Percentiles rank a stretch among this genome's conserved stretches.
Conservation (phyloP, 23 tunicate genomes). For the Aplidium turbinatum region DNA sequence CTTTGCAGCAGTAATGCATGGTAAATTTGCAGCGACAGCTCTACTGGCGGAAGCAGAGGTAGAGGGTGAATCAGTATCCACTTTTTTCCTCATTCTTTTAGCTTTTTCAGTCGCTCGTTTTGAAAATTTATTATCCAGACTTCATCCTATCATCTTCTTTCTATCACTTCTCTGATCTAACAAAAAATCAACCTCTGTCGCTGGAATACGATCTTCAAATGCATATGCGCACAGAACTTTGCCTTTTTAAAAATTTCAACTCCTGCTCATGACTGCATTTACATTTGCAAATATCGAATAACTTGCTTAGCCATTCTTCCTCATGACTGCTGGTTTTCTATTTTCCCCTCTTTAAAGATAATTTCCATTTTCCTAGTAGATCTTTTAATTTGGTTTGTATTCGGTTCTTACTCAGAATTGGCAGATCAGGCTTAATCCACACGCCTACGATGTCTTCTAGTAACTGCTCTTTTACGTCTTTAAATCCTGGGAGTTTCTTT, state of each 20-base stretch:
- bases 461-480: slow-evolving; percentile 8
- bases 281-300: slow-evolving; percentile 10
- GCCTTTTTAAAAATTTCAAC: neutral
- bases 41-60: neutral
- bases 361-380: neutral
- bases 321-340: neutral
- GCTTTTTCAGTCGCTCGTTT: neutral
- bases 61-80: neutral
- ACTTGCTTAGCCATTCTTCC: neutral
- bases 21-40: neutral
- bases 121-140: neutral
- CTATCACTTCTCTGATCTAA: neutral
- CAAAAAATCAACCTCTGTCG: neutral
- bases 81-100: neutral
- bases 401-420: too few species aligned
- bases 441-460: slow-evolving; percentile 3
- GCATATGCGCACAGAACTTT: slow-evolving; percentile 2
- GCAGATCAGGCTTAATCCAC: neutral
- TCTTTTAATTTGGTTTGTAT: slow-evolving; percentile 2
- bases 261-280: slow-evolving; percentile 1
- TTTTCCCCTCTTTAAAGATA: too few species aligned
- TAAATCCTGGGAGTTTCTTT: neutral
- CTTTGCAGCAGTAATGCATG: neutral
- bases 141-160: neutral
- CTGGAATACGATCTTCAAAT: neutral